These are phyloP conservation scores for Serripes groenlandicus DNA, from an alignment of 2,888 invertebrate genomes.

Conservation along the genomic window DNA sequence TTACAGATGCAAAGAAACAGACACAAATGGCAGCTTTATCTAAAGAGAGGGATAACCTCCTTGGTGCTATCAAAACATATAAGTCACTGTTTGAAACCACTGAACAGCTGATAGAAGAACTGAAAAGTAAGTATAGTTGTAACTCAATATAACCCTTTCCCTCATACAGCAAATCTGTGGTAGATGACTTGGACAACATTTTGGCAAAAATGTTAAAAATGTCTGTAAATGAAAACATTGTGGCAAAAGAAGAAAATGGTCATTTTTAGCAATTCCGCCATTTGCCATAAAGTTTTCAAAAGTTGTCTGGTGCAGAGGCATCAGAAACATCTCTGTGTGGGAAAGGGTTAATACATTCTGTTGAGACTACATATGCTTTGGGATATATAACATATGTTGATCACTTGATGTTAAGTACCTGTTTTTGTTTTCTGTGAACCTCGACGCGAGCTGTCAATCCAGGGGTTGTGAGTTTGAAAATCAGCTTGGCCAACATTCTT, in stretches of 20 bases:
- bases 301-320: neutral
- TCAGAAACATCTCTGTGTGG: neutral
- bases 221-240: neutral
- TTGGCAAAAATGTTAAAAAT: neutral
- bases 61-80: constrained; percentile 82
- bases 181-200: neutral
- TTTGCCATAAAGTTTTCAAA: neutral
- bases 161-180: neutral
- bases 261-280: neutral
- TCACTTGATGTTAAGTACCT: too few species aligned
- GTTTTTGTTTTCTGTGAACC: too few species aligned
- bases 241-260: neutral
- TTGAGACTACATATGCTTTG: too few species aligned
- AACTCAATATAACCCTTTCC: neutral
- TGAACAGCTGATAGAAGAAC: constrained; percentile 84
- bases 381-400: too few species aligned
- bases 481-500: too few species aligned
- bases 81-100: constrained; percentile 85
- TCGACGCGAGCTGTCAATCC: too few species aligned
- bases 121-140: constrained; percentile 81
- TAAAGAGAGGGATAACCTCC: constrained; percentile 83
- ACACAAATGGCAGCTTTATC: constrained; percentile 84
- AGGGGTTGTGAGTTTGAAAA: too few species aligned
- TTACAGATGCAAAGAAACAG: constrained; percentile 86
- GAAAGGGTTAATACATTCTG: too few species aligned